Evolutionary conservation across 2,888 invertebrate genomes (phyloP).

Genomic region (Brachypterus glaber): DNA sequence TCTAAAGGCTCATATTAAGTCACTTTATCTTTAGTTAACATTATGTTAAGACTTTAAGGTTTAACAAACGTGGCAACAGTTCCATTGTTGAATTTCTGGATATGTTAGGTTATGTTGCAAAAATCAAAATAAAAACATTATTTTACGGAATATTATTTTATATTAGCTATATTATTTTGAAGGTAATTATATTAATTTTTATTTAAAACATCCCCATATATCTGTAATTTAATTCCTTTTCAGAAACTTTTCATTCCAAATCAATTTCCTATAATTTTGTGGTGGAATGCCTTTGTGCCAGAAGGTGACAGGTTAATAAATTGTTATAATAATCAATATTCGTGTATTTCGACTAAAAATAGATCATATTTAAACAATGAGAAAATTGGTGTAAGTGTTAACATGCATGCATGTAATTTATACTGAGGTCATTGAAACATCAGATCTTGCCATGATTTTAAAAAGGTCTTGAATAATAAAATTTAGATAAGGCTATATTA

Average conservation of each 20-base stretch:
- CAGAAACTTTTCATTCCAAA: background rate
- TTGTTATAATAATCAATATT: slow-evolving; percentile 22
- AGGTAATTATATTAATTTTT: slow-evolving; percentile 9
- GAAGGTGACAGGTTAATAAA: slow-evolving; percentile 23
- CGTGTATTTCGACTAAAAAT: slow-evolving; percentile 28
- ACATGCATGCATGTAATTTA: too few relatives aligned
- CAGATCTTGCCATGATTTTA: too few relatives aligned
- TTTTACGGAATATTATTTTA: background rate
- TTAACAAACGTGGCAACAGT: too few relatives aligned
- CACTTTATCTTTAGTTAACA: too few relatives aligned
- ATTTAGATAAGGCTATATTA: too few relatives aligned
- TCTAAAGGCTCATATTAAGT: too few relatives aligned
- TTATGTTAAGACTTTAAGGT: too few relatives aligned
- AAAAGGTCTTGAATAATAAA: too few relatives aligned
- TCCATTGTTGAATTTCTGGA: background rate
- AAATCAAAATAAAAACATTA: slow-evolving; percentile 13
- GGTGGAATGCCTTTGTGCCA: slow-evolving; percentile 31
- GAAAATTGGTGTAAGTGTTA: slow-evolving; percentile 17
- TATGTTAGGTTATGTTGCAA: slow-evolving; percentile 17
- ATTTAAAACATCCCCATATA: slow-evolving; percentile 2
- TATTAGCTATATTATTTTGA: slow-evolving; percentile 4
- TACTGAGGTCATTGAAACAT: too few relatives aligned
- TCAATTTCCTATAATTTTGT: slow-evolving; percentile 21
- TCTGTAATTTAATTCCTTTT: too few relatives aligned
- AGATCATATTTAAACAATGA: slow-evolving; percentile 16